Percentiles rank a stretch among this genome's conserved stretches.
phyloP scores from a whole-genome alignment of 2,797 vertebrate genomes.

The Sebastes ruberrimus region DNA sequence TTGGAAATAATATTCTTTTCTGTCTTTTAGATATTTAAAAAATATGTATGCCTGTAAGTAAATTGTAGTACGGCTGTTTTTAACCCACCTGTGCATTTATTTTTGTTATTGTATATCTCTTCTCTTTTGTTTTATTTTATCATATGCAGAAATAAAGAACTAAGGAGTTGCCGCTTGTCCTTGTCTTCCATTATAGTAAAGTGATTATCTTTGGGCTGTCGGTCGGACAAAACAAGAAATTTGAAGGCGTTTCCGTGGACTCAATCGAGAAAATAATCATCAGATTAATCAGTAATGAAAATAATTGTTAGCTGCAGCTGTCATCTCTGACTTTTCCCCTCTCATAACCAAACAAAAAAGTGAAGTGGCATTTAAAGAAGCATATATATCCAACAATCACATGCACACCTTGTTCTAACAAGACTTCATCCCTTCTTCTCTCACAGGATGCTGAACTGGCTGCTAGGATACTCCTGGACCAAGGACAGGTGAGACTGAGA shows the following conservation, averaged over 20 bases:
- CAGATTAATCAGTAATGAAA: too few species aligned
- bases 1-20: too few species aligned
- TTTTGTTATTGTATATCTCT: too few species aligned
- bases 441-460: constrained; percentile 88
- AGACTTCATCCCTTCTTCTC: not conserved
- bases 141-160: too few species aligned
- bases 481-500: constrained; percentile 84
- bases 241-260: not conserved
- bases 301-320: too few species aligned
- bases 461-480: constrained; percentile 88
- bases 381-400: not conserved
- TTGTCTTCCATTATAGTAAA: not conserved
- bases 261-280: fast-evolving
- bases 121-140: too few species aligned
- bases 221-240: not conserved
- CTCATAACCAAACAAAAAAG: fast-evolving
- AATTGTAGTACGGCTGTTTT: too few species aligned
- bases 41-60: too few species aligned
- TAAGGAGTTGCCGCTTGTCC: too few species aligned
- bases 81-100: too few species aligned
- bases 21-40: too few species aligned
- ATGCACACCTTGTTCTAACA: not conserved
- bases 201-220: fast-evolving
- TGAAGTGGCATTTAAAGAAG: not conserved
- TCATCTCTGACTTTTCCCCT: not conserved